Base-by-base conservation (phyloP, 2,888 invertebrate genomes). In the Andrena bucephala region DNA sequence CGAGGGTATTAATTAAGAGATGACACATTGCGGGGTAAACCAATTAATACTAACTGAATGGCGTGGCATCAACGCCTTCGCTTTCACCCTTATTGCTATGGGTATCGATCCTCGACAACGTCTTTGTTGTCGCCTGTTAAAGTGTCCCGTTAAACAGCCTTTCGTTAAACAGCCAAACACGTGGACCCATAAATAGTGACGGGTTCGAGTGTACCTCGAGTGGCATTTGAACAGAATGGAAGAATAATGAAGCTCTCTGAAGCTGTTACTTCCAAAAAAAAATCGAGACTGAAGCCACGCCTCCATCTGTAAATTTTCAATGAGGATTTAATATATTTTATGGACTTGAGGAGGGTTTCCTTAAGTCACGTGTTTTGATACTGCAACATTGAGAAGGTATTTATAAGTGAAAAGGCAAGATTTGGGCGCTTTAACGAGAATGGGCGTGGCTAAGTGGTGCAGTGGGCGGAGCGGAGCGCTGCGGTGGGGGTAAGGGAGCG, bases 41-140 rank as follows among this genome's bases (percentile, higher is more conserved):
- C 80, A 88, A 88, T 88, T 88, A 87, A 83, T 78, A 72, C 63
- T 62, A 70, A 65, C 52, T 80, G 76, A 27, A 80, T 80, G 60
- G 67, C 29, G 62, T n/a, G 52, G 60, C 68, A 50, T 75, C 68
- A 71, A 79, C 66, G 63, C 50, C 59, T 77, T 74, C 72, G 71
- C 69, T 77, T 72, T 48, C 31, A 36, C 52, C 65, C 69, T 57
- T 74, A 60, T 72, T 65, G 33, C 50, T 57, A 42, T 29, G 54
- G n/a, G 7, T 65, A 84, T 83, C 50, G 70, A 69, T 57, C 13
- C 24, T 1, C 54, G 13, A 42, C 24, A 63, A 63, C 48, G 48
- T 48, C 31, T 66, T 50, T 29, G 16, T 50, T n/a, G n/a, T 48
- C n/a, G 50, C 27, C 50, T 31, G 50, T 68, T 54, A 33, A 54